A percentile compares a stretch with the other conserved stretches of the same genome.
phyloP scores from a whole-genome alignment of 2,888 invertebrate genomes.

The Trisateles emortualis region DNA sequence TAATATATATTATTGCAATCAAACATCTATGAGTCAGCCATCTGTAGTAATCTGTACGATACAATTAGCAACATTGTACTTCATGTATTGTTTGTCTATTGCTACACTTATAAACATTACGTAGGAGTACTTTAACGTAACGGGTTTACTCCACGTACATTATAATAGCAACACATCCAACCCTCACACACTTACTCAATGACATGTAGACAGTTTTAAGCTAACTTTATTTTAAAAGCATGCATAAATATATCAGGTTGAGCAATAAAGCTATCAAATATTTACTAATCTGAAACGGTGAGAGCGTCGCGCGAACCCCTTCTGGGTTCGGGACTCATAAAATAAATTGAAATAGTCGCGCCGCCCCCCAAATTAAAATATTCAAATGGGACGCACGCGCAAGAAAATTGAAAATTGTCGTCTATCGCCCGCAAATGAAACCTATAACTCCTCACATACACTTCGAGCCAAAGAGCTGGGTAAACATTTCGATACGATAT shows the following conservation, averaged over 20 bases:
- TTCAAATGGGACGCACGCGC: conserved; percentile 87
- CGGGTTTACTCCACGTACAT: conserved; percentile 1
- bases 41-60: neutral
- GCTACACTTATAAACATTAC: no score
- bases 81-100: no score
- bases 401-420: conserved; percentile 88
- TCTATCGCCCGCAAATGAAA: conserved; percentile 87
- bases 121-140: neutral
- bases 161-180: conserved; percentile 1
- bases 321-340: conserved; percentile 83
- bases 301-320: conserved; percentile 81
- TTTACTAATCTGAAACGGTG: conserved; percentile 86
- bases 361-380: conserved; percentile 87
- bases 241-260: conserved; percentile 80
- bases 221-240: conserved; percentile 72
- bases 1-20: conserved; percentile 25
- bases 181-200: conserved; percentile 6
- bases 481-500: conserved; percentile 46
- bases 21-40: conserved; percentile 32
- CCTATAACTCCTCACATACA: conserved; percentile 85
- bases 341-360: conserved; percentile 87
- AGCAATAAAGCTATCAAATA: conserved; percentile 87
- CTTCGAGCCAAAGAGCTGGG: conserved; percentile 59
- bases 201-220: conserved; percentile 28
- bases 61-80: no score